Percentiles rank a stretch among this genome's conserved stretches.
Evolutionary conservation across 2,113 vertebrate species (phyloP).

Genomic region (Zeus faber): DNA sequence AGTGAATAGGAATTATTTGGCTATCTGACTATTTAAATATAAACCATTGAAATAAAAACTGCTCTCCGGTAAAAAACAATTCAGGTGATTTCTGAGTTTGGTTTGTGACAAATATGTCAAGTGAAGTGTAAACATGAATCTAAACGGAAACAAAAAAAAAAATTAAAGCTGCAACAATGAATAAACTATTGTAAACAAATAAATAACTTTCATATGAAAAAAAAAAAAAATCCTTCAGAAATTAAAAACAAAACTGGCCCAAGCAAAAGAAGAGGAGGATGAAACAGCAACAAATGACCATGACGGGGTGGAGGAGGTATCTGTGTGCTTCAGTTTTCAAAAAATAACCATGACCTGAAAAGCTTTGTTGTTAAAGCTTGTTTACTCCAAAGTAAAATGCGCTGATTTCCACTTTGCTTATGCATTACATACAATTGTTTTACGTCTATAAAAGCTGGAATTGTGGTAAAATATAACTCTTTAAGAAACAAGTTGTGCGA

Average conservation of each 20-base stretch:
- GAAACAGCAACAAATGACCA: constrained; percentile 44
- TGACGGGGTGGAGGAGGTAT: constrained; percentile 61
- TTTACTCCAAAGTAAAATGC: constrained; percentile 1
- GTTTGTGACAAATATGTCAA: constrained; percentile 49
- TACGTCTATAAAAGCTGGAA: too few relatives aligned
- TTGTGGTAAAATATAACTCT: too few relatives aligned
- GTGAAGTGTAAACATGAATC: constrained; percentile 40
- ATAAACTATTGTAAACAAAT: constrained; percentile 63
- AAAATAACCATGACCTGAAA: constrained; percentile 5
- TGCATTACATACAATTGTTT: too few relatives aligned
- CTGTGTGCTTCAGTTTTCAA: constrained; percentile 42
- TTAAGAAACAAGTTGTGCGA: too few relatives aligned
- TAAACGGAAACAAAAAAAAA: constrained; percentile 33
- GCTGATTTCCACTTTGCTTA: too few relatives aligned
- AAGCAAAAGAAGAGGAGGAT: constrained; percentile 38
- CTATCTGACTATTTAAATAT: too few relatives aligned
- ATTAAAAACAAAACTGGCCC: constrained; percentile 53
- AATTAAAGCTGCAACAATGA: constrained; percentile 48
- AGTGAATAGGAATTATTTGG: too few relatives aligned
- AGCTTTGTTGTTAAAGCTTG: constrained; percentile 7
- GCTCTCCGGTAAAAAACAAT: too few relatives aligned
- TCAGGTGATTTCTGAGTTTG: neutral
- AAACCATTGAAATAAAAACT: too few relatives aligned
- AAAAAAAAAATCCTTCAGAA: constrained; percentile 64
- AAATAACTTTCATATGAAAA: constrained; percentile 54